phyloP scores from a whole-genome alignment of 2,888 invertebrate genomes.

The Polyommatus icarus region DNA sequence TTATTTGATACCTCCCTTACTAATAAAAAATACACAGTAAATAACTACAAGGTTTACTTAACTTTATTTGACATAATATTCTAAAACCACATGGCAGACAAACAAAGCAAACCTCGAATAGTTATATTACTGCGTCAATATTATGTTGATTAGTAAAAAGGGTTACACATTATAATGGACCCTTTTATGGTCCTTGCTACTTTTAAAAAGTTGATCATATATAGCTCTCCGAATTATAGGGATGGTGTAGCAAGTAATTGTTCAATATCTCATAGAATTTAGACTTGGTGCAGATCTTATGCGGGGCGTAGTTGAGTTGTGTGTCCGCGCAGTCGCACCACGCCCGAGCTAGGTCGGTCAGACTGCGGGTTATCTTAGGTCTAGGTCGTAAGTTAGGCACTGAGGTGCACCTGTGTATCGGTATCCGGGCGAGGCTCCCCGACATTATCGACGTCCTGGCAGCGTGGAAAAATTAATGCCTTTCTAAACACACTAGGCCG shows the following conservation, averaged over 20 bases:
- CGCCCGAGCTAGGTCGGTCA: slow-evolving; percentile 50
- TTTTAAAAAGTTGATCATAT: slow-evolving; percentile 46
- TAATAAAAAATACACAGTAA: no score
- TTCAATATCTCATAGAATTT: slow-evolving; percentile 57
- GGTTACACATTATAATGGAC: neutral
- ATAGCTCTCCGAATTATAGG: slow-evolving; percentile 65
- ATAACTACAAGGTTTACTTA: no score
- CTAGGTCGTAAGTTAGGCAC: slow-evolving; percentile 44
- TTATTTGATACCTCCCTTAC: no score
- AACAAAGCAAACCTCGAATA: no score
- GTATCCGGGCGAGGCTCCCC: slow-evolving; percentile 74
- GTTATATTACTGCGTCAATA: no score
- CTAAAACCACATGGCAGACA: no score
- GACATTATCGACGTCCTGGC: slow-evolving; percentile 75
- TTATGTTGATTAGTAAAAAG: no score
- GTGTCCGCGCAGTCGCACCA: slow-evolving; percentile 70
- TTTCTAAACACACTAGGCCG: no score
- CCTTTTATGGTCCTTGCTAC: neutral
- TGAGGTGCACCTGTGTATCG: slow-evolving; percentile 75
- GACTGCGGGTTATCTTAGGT: slow-evolving; percentile 35
- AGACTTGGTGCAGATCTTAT: slow-evolving; percentile 63
- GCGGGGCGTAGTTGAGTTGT: slow-evolving; percentile 61
- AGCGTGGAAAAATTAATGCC: slow-evolving; percentile 54
- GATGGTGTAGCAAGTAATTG: slow-evolving; percentile 65
- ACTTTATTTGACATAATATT: no score